Evolutionary conservation across 2,888 invertebrate species (phyloP).

Genomic region (Pammene aurita): DNA sequence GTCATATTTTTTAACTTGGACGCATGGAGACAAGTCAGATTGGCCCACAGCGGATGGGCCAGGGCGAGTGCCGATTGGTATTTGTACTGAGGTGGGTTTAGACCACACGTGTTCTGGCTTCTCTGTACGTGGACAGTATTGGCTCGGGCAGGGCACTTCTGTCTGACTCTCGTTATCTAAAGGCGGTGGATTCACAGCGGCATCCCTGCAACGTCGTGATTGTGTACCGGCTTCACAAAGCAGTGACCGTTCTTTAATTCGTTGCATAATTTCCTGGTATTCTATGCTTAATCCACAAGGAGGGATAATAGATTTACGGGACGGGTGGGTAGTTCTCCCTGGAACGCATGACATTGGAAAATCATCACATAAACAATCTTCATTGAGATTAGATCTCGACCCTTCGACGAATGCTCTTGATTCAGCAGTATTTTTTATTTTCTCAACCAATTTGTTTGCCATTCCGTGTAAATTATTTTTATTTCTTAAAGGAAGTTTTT

Average conservation of each 20-base stretch:
- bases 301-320: constrained; percentile 41
- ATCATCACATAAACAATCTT: constrained; percentile 2
- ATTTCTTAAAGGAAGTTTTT: constrained; percentile 52
- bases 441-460: constrained; percentile 50
- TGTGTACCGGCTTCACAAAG: constrained; percentile 6
- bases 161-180: constrained; percentile 54
- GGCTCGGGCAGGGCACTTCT: constrained; percentile 42
- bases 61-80: background rate
- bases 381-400: background rate
- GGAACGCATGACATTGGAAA: background rate
- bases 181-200: constrained; percentile 46
- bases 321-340: too few species aligned
- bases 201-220: constrained; percentile 45
- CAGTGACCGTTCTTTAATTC: constrained; percentile 52
- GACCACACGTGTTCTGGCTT: background rate
- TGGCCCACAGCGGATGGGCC: constrained; percentile 4
- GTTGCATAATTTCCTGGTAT: constrained; percentile 55
- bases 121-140: background rate
- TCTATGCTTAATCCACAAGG: constrained; percentile 52
- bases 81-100: background rate
- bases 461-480: constrained; percentile 44
- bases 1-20: constrained; percentile 58
- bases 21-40: constrained; percentile 47
- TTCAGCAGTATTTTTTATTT: constrained; percentile 49
- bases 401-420: constrained; percentile 48